Percentiles rank a stretch among this genome's conserved stretches.
Evolutionary conservation across 30 jellyfish, hydroid and myxozoan species (phyloP).

Genomic region (Turritopsis rubra): DNA sequence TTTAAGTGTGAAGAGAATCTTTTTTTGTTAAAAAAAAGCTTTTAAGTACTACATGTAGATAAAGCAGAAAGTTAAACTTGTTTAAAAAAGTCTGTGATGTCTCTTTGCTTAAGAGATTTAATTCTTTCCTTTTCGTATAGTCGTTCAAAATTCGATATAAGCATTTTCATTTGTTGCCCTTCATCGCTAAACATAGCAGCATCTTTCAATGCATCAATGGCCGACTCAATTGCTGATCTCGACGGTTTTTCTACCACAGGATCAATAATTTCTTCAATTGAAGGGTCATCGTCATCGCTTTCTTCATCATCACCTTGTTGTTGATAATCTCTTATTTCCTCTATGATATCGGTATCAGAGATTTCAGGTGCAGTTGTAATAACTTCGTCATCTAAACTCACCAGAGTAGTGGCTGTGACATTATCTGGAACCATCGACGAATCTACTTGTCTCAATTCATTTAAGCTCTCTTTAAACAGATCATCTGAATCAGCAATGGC

Average conservation of each 20-base stretch:
- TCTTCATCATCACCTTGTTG: constrained; percentile 4
- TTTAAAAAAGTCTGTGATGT: constrained; percentile 14
- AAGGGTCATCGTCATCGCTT: neutral
- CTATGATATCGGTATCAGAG: constrained; percentile 1
- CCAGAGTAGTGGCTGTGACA: constrained; percentile 13
- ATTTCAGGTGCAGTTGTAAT: constrained; percentile 7
- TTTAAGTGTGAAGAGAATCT: too few relatives aligned
- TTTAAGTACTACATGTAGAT: constrained; percentile 4
- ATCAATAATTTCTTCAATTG: constrained; percentile 6
- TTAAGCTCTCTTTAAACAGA: constrained; percentile 1
- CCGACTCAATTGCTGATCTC: constrained; percentile 15
- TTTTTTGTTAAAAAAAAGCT: too few relatives aligned
- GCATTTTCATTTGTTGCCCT: constrained; percentile 1
- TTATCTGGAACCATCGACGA: neutral
- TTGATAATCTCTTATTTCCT: neutral
- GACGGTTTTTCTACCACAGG: constrained; percentile 17
- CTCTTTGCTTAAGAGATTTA: constrained; percentile 7
- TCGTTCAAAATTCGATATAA: constrained; percentile 10
- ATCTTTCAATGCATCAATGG: constrained; percentile 17
- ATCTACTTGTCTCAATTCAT: constrained; percentile 5
- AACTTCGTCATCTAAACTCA: constrained; percentile 14
- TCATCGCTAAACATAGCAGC: constrained; percentile 13
- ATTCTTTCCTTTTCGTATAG: neutral
- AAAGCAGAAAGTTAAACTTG: neutral
- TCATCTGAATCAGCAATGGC: constrained; percentile 3